These are phyloP conservation scores for Carollia perspicillata DNA, from an alignment of 2,113 vertebrate species.

Conservation along the genomic window DNA sequence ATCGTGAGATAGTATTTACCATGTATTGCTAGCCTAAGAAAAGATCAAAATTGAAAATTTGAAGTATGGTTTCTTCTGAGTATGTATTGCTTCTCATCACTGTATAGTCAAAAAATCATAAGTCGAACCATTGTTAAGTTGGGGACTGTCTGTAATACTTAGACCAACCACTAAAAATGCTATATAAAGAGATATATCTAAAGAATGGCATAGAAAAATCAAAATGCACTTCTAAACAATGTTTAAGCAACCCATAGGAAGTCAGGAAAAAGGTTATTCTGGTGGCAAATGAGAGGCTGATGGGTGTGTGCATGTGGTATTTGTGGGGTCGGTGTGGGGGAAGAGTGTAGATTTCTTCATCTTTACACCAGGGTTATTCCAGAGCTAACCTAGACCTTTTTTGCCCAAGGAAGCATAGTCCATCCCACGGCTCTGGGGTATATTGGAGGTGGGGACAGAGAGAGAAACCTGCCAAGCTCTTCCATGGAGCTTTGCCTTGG, in stretches of 20 bases:
- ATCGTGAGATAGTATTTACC: neutral
- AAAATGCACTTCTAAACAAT: neutral
- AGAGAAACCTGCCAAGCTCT: neutral
- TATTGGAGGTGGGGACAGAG: neutral
- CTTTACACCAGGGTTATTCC: neutral
- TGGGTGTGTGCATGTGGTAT: neutral
- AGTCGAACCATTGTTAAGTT: neutral
- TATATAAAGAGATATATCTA: neutral
- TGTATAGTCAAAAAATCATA: neutral
- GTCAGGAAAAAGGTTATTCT: neutral
- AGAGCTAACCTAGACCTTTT: neutral
- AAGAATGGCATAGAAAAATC: neutral
- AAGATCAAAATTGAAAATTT: neutral
- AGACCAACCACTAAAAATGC: slow-evolving; percentile 18
- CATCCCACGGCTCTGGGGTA: neutral
- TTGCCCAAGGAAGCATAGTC: neutral
- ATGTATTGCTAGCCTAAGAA: neutral
- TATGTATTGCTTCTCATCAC: neutral
- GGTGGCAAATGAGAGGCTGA: neutral
- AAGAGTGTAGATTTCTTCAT: neutral
- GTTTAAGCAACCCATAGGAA: neutral
- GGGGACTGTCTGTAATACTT: neutral
- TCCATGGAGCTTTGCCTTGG: neutral
- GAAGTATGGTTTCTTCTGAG: neutral
- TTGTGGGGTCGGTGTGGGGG: neutral